phyloP scores from a whole-genome alignment of 2,888 invertebrate species.

The Drosophila bunnanda region DNA sequence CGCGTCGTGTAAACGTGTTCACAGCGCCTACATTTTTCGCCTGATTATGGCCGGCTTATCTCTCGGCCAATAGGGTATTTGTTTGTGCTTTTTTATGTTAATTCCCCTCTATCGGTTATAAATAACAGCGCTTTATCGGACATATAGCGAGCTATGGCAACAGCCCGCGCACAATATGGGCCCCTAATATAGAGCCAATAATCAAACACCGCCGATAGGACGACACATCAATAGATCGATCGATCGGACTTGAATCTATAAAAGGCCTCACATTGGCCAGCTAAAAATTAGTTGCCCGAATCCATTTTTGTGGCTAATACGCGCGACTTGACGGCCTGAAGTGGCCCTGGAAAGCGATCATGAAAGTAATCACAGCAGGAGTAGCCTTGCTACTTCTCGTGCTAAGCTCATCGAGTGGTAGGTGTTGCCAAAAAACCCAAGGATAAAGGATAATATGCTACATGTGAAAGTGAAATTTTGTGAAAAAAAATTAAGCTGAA shows the following conservation, averaged over 20 bases:
- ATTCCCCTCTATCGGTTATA: conserved; percentile 57
- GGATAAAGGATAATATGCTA: conserved; percentile 25
- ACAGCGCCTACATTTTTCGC: conserved; percentile 24
- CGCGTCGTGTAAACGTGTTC: conserved; percentile 40
- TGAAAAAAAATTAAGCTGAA: too few species aligned
- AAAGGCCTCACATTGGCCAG: conserved; percentile 57
- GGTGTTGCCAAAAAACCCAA: conserved; percentile 51
- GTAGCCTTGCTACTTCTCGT: conserved; percentile 75
- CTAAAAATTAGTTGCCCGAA: conserved; percentile 75
- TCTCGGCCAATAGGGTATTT: conserved; percentile 6
- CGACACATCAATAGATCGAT: conserved; percentile 42
- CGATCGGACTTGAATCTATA: conserved; percentile 70
- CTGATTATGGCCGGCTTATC: conserved; percentile 60
- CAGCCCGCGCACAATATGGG: conserved; percentile 56
- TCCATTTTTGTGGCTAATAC: conserved; percentile 67
- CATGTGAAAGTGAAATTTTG: not conserved
- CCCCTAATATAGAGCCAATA: conserved; percentile 69
- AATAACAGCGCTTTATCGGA: conserved; percentile 72
- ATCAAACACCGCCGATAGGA: conserved; percentile 44
- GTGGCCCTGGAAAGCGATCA: conserved; percentile 55
- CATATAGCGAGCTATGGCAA: conserved; percentile 59
- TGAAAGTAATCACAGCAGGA: conserved; percentile 72
- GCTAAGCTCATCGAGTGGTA: conserved; percentile 77
- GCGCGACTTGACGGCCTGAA: conserved; percentile 59
- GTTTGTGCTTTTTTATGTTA: conserved; percentile 55